Evolutionary conservation across 1,140 invertebrate species (phyloP), one percentile per base, ranked within the genome.

Genomic region (Drosophila navojoa): DNA sequence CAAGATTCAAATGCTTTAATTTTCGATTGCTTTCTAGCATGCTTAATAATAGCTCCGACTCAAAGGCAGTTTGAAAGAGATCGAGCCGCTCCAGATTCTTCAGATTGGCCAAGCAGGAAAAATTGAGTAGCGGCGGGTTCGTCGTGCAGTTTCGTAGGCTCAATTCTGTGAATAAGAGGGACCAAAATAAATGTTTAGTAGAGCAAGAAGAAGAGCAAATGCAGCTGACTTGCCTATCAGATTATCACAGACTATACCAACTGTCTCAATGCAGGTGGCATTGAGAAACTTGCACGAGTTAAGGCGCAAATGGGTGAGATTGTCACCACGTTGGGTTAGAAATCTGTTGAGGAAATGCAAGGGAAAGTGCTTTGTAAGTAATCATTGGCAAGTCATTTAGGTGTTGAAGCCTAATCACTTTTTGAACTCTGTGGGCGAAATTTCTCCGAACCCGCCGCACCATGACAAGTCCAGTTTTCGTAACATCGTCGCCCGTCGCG

Each of bases 391-490:
- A 9, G 49, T 49, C 5, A 38, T 47, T 13, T 16, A 40, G 5
- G 4, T n/a, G 55, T 4, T 22, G 16, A 44, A 4, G 42, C n/a
- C 7, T 50, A 79, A 61, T 62, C 27, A 92, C 91, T 92, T 92
- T 35, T 92, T 92, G 25, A 85, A 90, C 57, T 91, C 89, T 53
- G 89, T 91, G 49, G 91, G 86, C 40, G 90, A 91, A 42, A 92
- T 63, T 29, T 82, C 74, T 54, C 93, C 92, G 87, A 96, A 95
- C 70, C 94, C 95, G n/a, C 96, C 96, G 92, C 97, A 97, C 97
- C 97, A 98, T 0, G 96, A 97, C 0, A 98, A 90, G 93, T 98
- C 97, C 11, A 98, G 81, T 91, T 95, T 95, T 78, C 95, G 95
- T 13, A 98, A 91, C 90, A 95, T 94, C 70, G 94, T 94, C 91